These are phyloP conservation scores for Lycocerus yunnanus DNA, from an alignment of 2,888 invertebrate species.

Conservation along the genomic window DNA sequence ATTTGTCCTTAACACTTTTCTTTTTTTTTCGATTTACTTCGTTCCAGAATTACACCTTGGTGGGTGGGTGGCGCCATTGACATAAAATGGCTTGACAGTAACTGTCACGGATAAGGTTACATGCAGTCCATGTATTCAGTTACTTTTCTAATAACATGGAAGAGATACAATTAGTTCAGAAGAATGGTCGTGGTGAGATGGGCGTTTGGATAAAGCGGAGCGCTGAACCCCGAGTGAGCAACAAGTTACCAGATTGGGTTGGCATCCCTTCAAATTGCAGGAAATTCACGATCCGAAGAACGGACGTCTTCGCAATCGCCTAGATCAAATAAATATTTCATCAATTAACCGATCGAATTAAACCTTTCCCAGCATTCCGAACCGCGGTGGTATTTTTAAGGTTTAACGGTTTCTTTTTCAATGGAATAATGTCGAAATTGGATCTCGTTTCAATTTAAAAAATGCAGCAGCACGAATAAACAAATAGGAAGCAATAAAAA, in stretches of 20 bases:
- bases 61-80: conserved; percentile 27
- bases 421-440: neutral
- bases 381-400: neutral
- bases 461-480: conserved; percentile 2
- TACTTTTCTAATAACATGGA: conserved; percentile 8
- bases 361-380: neutral
- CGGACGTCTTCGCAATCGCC: no score
- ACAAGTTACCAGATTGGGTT: neutral
- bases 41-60: neutral
- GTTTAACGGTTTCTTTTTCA: neutral
- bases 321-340: neutral
- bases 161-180: conserved; percentile 12
- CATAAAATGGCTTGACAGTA: conserved; percentile 25
- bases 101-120: conserved; percentile 23
- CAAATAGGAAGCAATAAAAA: conserved; percentile 5
- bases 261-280: neutral
- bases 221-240: neutral
- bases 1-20: conserved; percentile 1
- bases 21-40: neutral
- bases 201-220: neutral
- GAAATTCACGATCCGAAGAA: neutral
- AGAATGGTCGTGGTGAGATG: neutral
- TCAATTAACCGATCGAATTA: neutral
- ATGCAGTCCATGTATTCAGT: conserved; percentile 10
- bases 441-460: neutral